phyloP scores from a whole-genome alignment of 2,113 vertebrate genomes.

The Hippotragus niger region DNA sequence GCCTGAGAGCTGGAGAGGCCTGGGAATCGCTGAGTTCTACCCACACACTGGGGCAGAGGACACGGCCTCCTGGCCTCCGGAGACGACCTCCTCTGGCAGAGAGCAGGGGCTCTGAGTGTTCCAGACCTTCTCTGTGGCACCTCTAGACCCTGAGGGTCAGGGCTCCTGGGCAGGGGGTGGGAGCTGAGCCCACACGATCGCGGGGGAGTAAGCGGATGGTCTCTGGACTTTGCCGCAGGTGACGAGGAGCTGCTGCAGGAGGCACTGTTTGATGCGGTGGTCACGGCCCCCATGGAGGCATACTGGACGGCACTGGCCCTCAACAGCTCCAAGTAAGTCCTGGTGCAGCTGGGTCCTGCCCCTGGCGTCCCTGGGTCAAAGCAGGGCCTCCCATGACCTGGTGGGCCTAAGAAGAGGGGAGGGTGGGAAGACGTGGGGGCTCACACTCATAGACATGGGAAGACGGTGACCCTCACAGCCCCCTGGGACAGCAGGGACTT shows the following conservation, averaged over 20 bases:
- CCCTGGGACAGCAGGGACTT: not conserved
- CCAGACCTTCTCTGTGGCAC: not conserved
- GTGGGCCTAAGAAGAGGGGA: not conserved
- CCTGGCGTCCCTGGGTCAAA: not conserved
- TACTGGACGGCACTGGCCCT: conserved; percentile 95
- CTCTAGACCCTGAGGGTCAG: not conserved
- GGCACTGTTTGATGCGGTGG: conserved; percentile 93
- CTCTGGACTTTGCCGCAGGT: conserved; percentile 77
- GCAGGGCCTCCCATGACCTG: not conserved
- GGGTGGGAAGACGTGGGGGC: not conserved
- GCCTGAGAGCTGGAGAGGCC: not conserved
- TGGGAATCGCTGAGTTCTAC: not conserved
- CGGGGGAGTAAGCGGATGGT: not conserved
- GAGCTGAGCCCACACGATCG: not conserved
- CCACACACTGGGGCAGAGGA: not conserved
- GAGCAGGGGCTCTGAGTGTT: not conserved
- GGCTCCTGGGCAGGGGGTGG: not conserved
- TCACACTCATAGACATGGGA: not conserved
- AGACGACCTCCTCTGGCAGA: not conserved
- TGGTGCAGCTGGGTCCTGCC: not conserved
- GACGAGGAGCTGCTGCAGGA: conserved; percentile 89
- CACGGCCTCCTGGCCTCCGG: accelerated
- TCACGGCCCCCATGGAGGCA: conserved; percentile 96
- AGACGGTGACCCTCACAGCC: accelerated
- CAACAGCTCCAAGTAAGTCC: conserved; percentile 86